Evolutionary conservation across 2,888 invertebrate species (phyloP).

Genomic region (Brenthis ino): DNA sequence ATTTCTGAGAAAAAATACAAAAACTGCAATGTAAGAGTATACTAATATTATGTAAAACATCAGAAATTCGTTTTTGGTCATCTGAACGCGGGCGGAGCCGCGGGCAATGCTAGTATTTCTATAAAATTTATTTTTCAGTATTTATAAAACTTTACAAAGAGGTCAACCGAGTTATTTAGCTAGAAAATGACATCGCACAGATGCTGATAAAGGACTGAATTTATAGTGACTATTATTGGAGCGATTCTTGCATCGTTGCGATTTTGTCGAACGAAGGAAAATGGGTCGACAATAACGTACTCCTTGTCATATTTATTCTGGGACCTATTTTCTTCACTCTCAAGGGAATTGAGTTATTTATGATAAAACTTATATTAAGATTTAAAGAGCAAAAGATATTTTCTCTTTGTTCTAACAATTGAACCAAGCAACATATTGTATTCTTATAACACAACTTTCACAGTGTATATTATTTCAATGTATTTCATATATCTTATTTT

Average conservation of each 20-base stretch:
- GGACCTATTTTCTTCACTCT: conserved; percentile 14
- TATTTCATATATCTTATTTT: no score
- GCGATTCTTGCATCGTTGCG: conserved; percentile 37
- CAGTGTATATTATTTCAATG: no score
- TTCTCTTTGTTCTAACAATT: neutral
- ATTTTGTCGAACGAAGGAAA: conserved; percentile 33
- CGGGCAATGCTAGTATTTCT: no score
- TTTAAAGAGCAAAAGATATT: neutral
- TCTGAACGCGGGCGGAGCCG: no score
- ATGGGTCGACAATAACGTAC: conserved; percentile 32
- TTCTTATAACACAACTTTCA: no score
- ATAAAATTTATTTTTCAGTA: neutral
- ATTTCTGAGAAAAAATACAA: no score
- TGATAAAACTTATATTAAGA: conserved; percentile 5
- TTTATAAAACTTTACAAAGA: neutral
- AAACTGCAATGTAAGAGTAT: no score
- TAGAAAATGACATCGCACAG: conserved; percentile 27
- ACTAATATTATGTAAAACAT: no score
- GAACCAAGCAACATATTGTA: no score
- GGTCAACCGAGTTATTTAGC: conserved; percentile 19
- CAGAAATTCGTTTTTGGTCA: no score
- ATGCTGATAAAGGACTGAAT: conserved; percentile 38
- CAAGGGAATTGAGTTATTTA: conserved; percentile 11
- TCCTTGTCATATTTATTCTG: conserved; percentile 30
- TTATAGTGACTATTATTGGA: conserved; percentile 41